These are phyloP conservation scores for sheep (Ovis aries) DNA, from an alignment of 2,113 vertebrate genomes.

Conservation along the genomic window ARS-UI_Ramb_v3.0 NC_056074.1:43835501-43836000, in stretches of 20 bases:
- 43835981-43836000: not conserved
- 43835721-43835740: not conserved
- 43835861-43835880: not conserved
- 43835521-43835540: not conserved
- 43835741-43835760: too few relatives aligned
- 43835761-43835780: too few relatives aligned
- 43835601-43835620: not conserved
- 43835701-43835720: not conserved
- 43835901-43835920: not conserved
- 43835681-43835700: not conserved
- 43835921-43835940: not conserved
- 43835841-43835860: not conserved
- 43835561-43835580: not conserved
- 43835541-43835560: not conserved
- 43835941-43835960: not conserved
- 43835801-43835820: rapidly evolving
- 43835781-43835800: not conserved
- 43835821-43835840: not conserved
- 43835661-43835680: not conserved
- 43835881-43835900: not conserved
- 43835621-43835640: not conserved
- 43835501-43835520: not conserved
- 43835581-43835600: not conserved
- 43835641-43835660: not conserved
- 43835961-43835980: not conserved